These are phyloP conservation scores for Chaetophractus vellerosus DNA, from an alignment of 2,797 vertebrate species.

Conservation along the genomic window DNA sequence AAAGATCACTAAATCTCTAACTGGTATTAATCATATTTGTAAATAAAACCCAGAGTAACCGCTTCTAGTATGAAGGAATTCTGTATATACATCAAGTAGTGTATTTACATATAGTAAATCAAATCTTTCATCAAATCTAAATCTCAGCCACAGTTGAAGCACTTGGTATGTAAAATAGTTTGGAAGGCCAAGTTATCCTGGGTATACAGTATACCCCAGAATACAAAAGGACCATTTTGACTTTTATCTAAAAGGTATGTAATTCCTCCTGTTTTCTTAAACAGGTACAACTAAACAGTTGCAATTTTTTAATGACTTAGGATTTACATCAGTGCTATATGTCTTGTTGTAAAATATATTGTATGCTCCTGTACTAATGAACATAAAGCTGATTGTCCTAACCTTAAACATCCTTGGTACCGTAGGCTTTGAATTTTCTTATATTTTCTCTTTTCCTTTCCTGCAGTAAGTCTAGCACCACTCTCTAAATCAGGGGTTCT, in stretches of 20 bases:
- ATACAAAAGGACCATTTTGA: slow-evolving; percentile 49
- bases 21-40: slow-evolving; percentile 38
- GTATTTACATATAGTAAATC: slow-evolving; percentile 63
- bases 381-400: slow-evolving; percentile 29
- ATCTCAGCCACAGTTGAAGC: slow-evolving; percentile 50
- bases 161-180: slow-evolving; percentile 27
- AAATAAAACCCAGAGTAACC: slow-evolving; percentile 46
- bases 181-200: slow-evolving; percentile 59
- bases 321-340: slow-evolving; percentile 33
- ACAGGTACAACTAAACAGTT: slow-evolving; percentile 37
- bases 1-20: slow-evolving; percentile 55
- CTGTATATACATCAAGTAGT: slow-evolving; percentile 61
- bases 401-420: slow-evolving; percentile 16
- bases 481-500: neutral
- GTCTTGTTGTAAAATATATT: slow-evolving; percentile 56
- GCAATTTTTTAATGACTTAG: slow-evolving; percentile 29
- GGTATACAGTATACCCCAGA: neutral
- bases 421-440: neutral
- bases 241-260: slow-evolving; percentile 34
- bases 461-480: neutral
- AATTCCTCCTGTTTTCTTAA: slow-evolving; percentile 68
- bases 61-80: slow-evolving; percentile 65
- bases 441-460: slow-evolving; percentile 33
- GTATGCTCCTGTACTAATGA: neutral
- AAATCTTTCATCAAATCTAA: slow-evolving; percentile 64